Evolutionary conservation across 2,113 vertebrate genomes (phyloP).

Genomic region (Perca fluviatilis): DNA sequence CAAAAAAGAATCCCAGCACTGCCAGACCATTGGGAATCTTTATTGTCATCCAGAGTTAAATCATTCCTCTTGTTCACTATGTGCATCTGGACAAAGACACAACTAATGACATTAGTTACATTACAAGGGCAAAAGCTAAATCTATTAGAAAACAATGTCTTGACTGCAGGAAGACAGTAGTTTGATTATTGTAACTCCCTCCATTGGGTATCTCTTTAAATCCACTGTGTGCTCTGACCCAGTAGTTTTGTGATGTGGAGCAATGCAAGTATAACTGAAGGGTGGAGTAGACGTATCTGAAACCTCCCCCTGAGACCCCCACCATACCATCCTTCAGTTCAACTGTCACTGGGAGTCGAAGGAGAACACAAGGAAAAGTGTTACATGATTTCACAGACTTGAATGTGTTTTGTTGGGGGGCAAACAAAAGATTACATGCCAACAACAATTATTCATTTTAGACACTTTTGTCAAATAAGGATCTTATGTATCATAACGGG

Average conservation of each 20-base stretch:
- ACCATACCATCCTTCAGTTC: conserved; percentile 40
- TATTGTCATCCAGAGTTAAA: conserved; percentile 50
- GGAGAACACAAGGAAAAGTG: not conserved
- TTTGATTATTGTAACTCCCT: conserved; percentile 51
- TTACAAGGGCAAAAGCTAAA: not conserved
- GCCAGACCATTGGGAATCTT: conserved; percentile 64
- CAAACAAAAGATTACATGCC: not conserved
- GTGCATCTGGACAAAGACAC: conserved; percentile 72
- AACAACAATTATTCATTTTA: not conserved
- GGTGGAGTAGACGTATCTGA: conserved; percentile 64
- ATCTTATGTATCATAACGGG: not conserved
- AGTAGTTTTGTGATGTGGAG: not conserved
- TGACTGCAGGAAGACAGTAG: fast-evolving
- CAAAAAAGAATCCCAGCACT: conserved; percentile 79
- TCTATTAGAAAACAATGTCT: no score
- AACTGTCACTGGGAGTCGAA: conserved; percentile 63
- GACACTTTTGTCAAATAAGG: not conserved
- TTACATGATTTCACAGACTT: not conserved
- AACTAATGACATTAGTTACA: not conserved
- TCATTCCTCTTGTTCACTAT: conserved; percentile 77
- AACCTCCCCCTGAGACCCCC: conserved; percentile 67
- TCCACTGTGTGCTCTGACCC: conserved; percentile 80
- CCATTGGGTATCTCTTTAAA: conserved; percentile 75
- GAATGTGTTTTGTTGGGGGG: not conserved
- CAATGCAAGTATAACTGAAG: conserved; percentile 82